A percentile compares a stretch with the other conserved stretches of the same genome.
These are phyloP conservation scores for Bombus fervidus DNA, from an alignment of 1,140 invertebrate species.

Conservation along the genomic window DNA sequence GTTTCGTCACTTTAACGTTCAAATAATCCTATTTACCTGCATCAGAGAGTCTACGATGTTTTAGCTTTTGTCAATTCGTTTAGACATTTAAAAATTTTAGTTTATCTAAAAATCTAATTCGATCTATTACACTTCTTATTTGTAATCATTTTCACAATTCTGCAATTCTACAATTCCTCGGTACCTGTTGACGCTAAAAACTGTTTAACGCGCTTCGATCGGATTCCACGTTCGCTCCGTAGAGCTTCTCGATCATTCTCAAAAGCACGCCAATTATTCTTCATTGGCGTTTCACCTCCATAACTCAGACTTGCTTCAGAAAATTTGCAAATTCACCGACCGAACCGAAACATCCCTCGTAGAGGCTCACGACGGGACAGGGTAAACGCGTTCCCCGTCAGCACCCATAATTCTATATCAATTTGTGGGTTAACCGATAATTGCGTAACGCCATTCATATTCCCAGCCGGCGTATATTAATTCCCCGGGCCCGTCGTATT, in stretches of 20 bases:
- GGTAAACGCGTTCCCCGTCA: slow-evolving; percentile 17
- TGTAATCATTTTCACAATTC: no score
- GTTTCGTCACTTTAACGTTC: no score
- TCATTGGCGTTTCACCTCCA: not conserved
- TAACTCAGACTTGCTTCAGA: not conserved
- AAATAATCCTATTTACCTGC: no score
- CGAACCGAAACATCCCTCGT: not conserved
- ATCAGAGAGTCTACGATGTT: no score
- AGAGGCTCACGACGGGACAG: not conserved
- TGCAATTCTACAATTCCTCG: no score
- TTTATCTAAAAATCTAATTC: no score
- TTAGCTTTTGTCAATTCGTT: no score
- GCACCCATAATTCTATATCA: slow-evolving; percentile 41
- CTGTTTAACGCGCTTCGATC: no score
- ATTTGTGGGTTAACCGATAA: slow-evolving; percentile 43
- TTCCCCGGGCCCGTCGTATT: slow-evolving; percentile 21
- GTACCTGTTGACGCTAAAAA: not conserved
- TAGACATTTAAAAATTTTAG: no score
- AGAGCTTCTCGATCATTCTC: not conserved
- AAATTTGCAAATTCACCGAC: not conserved
- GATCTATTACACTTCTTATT: no score
- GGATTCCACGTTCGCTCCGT: no score
- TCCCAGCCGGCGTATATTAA: slow-evolving; percentile 33
- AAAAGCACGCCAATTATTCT: no score
- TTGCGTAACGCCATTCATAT: slow-evolving; percentile 49